Evolutionary conservation across 2,888 invertebrate species (phyloP), one percentile per base, ranked within the genome.

Genomic region (Elegia similella): DNA sequence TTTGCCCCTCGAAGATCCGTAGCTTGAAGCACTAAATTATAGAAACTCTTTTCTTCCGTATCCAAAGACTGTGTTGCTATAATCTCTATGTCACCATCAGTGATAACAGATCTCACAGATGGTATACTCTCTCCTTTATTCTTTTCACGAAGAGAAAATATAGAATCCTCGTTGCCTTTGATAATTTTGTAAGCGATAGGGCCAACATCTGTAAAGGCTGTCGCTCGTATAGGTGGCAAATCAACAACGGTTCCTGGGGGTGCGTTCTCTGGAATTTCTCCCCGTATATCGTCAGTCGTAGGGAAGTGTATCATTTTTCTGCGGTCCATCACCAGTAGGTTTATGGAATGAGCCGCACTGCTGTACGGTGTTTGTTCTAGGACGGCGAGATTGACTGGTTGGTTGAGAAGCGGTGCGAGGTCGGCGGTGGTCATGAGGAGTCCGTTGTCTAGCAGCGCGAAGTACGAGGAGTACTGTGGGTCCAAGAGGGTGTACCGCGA

Each of bases 351-450:
- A 23, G 95, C 96, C 50, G 95, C 93, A 63, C 96, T 96, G 65
- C 93, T 93, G 80, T 96, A 96, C 5, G 95, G 95, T 52, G 95
- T 94, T 78, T 97, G 96, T 78, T 97, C 97, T 57, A 97, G 88
- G 16, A 97, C 95, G 55, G 96, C 94, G 59, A 97, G 92, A 78
- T 96, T 95, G 29, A 97, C 95, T 0, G 96, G 96, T 65, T 94
- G 94, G 80, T 97, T 95, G 60, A 97, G 94, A 61, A 98, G 88
- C 12, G 97, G 96, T 55, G 95, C 94, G 44, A 98, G 93, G 76
- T 97, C 96, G 42, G 96, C 95, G 29, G 97, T 97, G 48, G 97
- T 97, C 97, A 98, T 98, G 58, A 98, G 95, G 58, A 97, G 94
- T 55, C 98, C 98, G 82, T 97, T 96, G 66, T 95, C 95, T 58